Base-by-base conservation (phyloP, 2,797 vertebrate genomes). In the Arnoldichthys spilopterus region DNA sequence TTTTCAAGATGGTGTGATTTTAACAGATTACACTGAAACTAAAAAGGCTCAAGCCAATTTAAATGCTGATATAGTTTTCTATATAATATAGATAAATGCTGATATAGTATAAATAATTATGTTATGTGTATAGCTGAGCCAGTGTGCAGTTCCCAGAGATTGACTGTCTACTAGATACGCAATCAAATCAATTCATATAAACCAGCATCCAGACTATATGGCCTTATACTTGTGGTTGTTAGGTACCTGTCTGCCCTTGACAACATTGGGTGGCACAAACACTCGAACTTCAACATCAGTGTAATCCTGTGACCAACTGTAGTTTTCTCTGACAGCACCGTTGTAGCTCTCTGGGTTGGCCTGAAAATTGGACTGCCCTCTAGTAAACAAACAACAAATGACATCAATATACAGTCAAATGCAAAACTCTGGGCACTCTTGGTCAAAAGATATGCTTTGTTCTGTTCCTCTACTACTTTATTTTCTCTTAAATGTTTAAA, bases 301-400 rank as follows among this genome's bases (percentile, higher is more conserved):
- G 91, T 96, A 99, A 89, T 99, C 98, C 86, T 99, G 98, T 6
- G 97, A 99, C 98, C 97, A 99, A 84, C 91, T 90, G 77, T 99
- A 99, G 82, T 94, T 96, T 71, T 98, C 96, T 54, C 96, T 91
- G 72, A 97, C 93, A 0, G 98, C 97, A 6, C 98, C 97, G 0
- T 99, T 99, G 88, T 99, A 99, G 85, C 97, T 98, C 87, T 99
- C 98, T 0, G 96, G 91, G 80, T 96, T 92, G 2, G 88, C 89
- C 92, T 98, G 96, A 83, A 91, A 95, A 73, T 83, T 88, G 32
- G 92, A 90, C 88, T 94, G 94, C 59, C 56, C 83, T 86, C 97
- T 97, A 83, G 59, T 78, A 83, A 45, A 75, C 83, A 80, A 47
- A 22, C 77, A 16, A 75, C 0, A 9, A 13, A 47, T 47, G 43